Conservation (phyloP, 2,888 invertebrate genomes). For the Cryptus armator region DNA sequence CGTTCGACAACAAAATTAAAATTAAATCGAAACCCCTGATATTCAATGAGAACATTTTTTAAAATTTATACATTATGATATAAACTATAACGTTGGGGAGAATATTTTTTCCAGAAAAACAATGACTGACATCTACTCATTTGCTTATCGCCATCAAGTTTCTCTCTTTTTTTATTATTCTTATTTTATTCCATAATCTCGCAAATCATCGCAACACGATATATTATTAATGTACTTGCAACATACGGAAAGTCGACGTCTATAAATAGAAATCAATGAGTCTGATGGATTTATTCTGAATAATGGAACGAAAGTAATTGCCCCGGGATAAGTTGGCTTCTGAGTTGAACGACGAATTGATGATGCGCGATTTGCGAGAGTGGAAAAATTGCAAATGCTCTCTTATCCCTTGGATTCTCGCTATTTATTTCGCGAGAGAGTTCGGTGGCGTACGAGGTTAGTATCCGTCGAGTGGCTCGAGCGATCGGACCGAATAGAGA, state of each 20-base stretch:
- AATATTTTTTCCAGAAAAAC: too few species aligned
- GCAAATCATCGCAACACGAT: too few species aligned
- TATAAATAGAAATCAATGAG: conserved; percentile 25
- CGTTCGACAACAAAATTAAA: neutral
- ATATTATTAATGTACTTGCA: too few species aligned
- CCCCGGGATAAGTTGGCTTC: too few species aligned
- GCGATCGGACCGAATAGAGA: conserved; percentile 26
- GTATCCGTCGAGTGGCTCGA: neutral
- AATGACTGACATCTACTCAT: too few species aligned
- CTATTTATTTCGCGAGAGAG: conserved; percentile 6
- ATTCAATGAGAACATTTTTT: neutral
- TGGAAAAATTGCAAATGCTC: conserved; percentile 58
- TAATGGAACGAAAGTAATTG: too few species aligned
- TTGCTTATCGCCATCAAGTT: too few species aligned
- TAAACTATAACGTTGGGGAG: too few species aligned
- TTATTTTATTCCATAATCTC: too few species aligned
- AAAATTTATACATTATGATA: neutral
- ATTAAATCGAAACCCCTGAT: neutral
- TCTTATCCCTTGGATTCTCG: neutral
- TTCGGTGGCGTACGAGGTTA: neutral
- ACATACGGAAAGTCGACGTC: conserved; percentile 18
- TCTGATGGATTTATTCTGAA: too few species aligned
- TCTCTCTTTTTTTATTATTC: too few species aligned
- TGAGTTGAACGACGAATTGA: neutral
- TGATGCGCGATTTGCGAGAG: neutral